Conservation (phyloP, 2,113 vertebrate species). For the Monarcha castaneiventris region DNA sequence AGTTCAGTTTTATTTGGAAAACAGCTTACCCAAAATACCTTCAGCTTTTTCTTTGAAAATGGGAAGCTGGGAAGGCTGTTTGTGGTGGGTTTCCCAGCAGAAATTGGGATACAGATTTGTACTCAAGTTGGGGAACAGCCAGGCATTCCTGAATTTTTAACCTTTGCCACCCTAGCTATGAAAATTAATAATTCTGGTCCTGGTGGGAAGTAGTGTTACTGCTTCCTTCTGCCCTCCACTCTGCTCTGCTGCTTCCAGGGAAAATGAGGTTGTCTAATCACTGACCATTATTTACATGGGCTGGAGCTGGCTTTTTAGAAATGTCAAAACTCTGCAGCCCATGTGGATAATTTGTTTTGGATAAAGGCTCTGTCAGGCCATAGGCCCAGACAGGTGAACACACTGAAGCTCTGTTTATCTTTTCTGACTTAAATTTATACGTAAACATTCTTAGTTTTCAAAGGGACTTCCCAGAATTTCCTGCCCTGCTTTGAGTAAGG, state of each 20-base stretch:
- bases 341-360: background rate
- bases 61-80: background rate
- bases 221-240: background rate
- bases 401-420: background rate
- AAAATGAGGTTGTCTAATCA: background rate
- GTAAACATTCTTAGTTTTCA: background rate
- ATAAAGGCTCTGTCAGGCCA: background rate
- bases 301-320: background rate
- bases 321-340: background rate
- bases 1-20: background rate
- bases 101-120: background rate
- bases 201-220: background rate
- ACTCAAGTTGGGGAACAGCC: background rate
- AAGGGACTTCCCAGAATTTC: background rate
- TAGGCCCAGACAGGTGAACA: background rate
- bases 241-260: background rate
- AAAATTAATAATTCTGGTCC: background rate
- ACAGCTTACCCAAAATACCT: background rate
- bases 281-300: background rate
- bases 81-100: background rate
- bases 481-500: background rate
- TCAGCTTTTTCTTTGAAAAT: background rate
- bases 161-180: background rate
- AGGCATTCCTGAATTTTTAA: background rate
- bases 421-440: background rate